These are phyloP conservation scores for Cryptophagus acutangulus DNA, from an alignment of 2,888 invertebrate species.

Conservation along the genomic window DNA sequence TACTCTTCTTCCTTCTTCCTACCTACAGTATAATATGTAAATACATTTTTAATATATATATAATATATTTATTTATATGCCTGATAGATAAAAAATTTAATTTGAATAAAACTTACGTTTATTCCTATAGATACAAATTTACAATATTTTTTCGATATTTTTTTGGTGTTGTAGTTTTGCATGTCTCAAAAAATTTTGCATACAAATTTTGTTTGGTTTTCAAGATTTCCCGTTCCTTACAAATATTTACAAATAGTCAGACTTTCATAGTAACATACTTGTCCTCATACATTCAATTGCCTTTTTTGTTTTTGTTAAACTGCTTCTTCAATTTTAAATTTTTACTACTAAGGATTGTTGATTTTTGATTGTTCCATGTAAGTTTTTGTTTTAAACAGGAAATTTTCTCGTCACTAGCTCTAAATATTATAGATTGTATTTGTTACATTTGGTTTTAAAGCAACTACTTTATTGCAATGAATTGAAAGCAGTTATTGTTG, in stretches of 20 bases:
- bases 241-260: constrained; percentile 30
- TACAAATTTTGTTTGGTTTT: too few relatives aligned
- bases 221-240: constrained; percentile 22
- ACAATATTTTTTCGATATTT: constrained; percentile 39
- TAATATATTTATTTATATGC: constrained; percentile 35
- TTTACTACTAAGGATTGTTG: constrained; percentile 37
- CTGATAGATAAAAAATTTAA: constrained; percentile 42
- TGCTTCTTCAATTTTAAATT: too few relatives aligned
- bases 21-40: constrained; percentile 37
- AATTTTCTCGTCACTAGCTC: too few relatives aligned
- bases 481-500: too few relatives aligned
- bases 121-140: constrained; percentile 39
- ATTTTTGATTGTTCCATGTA: constrained; percentile 34
- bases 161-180: constrained; percentile 37
- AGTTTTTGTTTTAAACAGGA: constrained; percentile 8
- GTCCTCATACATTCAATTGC: constrained; percentile 18
- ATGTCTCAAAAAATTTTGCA: too few relatives aligned
- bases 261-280: constrained; percentile 24
- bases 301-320: constrained; percentile 18
- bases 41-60: constrained; percentile 35
- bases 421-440: too few relatives aligned
- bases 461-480: too few relatives aligned
- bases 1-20: constrained; percentile 36
- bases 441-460: too few relatives aligned
- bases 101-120: constrained; percentile 29